Evolutionary conservation across 2,888 invertebrate genomes (phyloP), one percentile per base, ranked within the genome.

Genomic region (Ectropis crepuscularia): DNA sequence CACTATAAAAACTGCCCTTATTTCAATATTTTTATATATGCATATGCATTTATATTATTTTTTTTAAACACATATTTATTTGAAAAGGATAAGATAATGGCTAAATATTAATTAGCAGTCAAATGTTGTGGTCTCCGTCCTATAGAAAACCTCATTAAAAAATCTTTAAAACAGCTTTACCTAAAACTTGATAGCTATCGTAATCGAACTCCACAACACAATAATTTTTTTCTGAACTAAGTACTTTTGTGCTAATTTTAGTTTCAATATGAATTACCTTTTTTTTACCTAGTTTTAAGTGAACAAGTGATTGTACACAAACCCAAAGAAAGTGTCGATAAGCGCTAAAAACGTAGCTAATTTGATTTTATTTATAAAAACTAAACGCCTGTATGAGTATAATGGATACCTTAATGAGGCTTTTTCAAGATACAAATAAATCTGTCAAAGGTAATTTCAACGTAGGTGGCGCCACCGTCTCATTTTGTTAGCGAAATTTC

Each of bases 271-370:
- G 16, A 16, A 16, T 16, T 41, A 6, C 41, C 41, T 8, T 51
- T 39, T 48, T 37, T 55, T 50, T 47, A 42, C 58, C 57, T 65
- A 63, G 59, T 57, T 57, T 50, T 62, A 65, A 62, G 60, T 39
- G 38, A 55, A 42, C 55, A 65, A 62, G 59, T 64, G 61, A 61
- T 64, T 63, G 41, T 36, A 45, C 28, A 47, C 12, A 37, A 65
- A 38, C 50, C 65, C 65, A 61, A 65, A 61, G 65, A 65, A 12
- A 8, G 48, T 42, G 50, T 41, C 5, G n/a, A 39, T 42, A 12
- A 8, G 51, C 51, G 16, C 10, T 49, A 49, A 38, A n/a, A 38
- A 51, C 10, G 9, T 38, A 50, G 0, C 6, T 50, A 12, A 50
- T 4, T 39, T 6, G 9, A 2, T 1, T 41, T n/a, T 28, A 16